Base-by-base conservation (phyloP, 2,888 invertebrate genomes). In the Homarus gammarus region DNA sequence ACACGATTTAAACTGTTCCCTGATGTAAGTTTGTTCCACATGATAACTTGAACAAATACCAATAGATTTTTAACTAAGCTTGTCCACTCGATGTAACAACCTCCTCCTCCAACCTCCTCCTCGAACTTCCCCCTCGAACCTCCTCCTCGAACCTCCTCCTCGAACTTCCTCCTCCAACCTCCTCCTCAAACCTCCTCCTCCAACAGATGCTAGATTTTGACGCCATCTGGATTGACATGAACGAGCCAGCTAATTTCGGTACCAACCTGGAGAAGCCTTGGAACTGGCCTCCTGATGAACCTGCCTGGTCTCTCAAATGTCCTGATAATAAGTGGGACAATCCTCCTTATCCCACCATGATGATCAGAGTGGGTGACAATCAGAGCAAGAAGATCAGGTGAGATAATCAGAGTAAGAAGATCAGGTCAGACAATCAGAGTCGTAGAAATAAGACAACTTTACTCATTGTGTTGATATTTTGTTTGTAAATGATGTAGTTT, bases 221-320 rank as follows among this genome's bases (percentile, higher is more conserved):
- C 93, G 97, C 97, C 10, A 96, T 96, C 78, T 98, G 98, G 98
- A 96, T 98, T 92, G 97, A 98, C 93, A 98, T 98, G 97, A 98
- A 98, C 94, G 98, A 98, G 93, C 97, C 97, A 0, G 96, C 97
- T 0, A 97, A 97, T 94, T 97, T 97, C 94, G 92, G 90, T 56
- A 92, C 92, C 40, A 87, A 92, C 70, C 75, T 89, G 75, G 85
- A 90, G 33, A 49, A 88, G 40, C 91, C 92, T 10, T 90, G 78
- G 61, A 92, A 92, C 90, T 92, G 90, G 88, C 92, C 92, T 6
- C 38, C 77, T 5, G 89, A 78, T 12, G 31, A 73, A 51, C 75
- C 81, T 22, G 83, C 81, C 22, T 92, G 92, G 91, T 92, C 91
- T 49, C 90, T 92, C 31, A 91, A 92, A 56, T 96, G 96, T 93